These are phyloP conservation scores for Pseudomyrmex flavicornis DNA, from an alignment of 1,140 invertebrate genomes.

Conservation along the genomic window DNA sequence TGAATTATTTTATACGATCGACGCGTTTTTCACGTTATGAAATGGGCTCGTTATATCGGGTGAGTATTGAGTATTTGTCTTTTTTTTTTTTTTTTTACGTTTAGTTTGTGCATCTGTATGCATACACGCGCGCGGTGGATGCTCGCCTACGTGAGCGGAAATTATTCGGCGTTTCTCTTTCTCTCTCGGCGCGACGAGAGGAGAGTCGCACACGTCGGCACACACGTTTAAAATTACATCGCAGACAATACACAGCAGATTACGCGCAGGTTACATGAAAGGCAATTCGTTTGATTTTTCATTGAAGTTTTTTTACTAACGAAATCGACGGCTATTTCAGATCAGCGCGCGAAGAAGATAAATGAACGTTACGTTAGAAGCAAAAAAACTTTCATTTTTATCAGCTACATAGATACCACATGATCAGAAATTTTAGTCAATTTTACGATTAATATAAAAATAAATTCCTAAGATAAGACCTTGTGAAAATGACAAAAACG, in stretches of 20 bases:
- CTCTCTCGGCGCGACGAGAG: conserved; percentile 6
- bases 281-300: conserved; percentile 30
- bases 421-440: too few relatives aligned
- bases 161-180: conserved; percentile 4
- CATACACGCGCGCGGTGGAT: neutral
- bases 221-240: conserved; percentile 35
- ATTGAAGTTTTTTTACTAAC: too few relatives aligned
- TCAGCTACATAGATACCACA: too few relatives aligned
- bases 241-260: conserved; percentile 1
- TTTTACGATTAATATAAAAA: neutral
- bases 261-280: neutral
- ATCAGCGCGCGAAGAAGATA: neutral
- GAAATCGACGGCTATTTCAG: neutral
- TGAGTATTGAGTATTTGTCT: neutral
- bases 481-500: too few relatives aligned
- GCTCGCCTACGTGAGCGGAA: conserved; percentile 7
- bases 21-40: neutral
- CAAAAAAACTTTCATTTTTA: neutral
- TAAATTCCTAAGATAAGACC: neutral
- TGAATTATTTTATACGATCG: conserved; percentile 26
- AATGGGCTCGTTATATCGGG: conserved; percentile 31
- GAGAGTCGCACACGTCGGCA: conserved; percentile 8
- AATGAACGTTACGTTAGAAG: neutral
- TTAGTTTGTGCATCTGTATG: neutral
- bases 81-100: neutral